Evolutionary conservation across 1,140 invertebrate species (phyloP), one percentile per base, ranked within the genome.

Genomic region (Aphidius ervi): DNA sequence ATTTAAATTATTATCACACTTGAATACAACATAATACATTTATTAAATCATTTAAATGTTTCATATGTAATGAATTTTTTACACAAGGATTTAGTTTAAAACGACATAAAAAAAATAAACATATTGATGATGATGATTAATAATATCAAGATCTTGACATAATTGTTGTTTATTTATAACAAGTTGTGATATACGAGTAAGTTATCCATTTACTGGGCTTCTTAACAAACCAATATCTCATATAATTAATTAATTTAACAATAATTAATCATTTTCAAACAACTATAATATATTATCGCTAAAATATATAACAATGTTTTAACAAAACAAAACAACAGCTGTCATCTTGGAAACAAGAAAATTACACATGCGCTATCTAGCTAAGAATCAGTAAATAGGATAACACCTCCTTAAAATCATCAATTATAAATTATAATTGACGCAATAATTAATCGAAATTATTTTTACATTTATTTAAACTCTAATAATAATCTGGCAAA

Each of bases 131-230:
- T 16, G 82, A 83, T 23, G 74, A 74, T 20, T 63, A 59, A 90
- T 88, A 58, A 92, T 91, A 6, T 84, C 68, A 8, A 83, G 65
- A 64, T 86, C 86, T 67, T 89, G 82, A n/a, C 76, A 58, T 4
- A 90, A 65, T 74, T 92, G 82, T 41, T 79, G 73, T 62, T 87
- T 80, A 5, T 67, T 88, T 59, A 92, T 91, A 4, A 82, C 76
- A 3, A 92, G 74, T 3, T 90, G 89, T 40, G 90, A 86, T 72
- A 92, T 86, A 61, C 90, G 79, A 48, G 92, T 86, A 65, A 87
- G 87, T 70, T 90, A 86, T 40, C 86, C 87, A 65, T 92, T 90
- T 6, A 90, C 91, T 9, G 90, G 88, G 73, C 92, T 91, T 0
- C 88, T 86, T 37, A 92, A 72, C 10, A 92, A 72, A 20, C 90